A percentile compares a stretch with the other conserved stretches of the same genome.
phyloP scores from a whole-genome alignment of 23 tunicate genomes.

The Halocynthia roretzi region DNA sequence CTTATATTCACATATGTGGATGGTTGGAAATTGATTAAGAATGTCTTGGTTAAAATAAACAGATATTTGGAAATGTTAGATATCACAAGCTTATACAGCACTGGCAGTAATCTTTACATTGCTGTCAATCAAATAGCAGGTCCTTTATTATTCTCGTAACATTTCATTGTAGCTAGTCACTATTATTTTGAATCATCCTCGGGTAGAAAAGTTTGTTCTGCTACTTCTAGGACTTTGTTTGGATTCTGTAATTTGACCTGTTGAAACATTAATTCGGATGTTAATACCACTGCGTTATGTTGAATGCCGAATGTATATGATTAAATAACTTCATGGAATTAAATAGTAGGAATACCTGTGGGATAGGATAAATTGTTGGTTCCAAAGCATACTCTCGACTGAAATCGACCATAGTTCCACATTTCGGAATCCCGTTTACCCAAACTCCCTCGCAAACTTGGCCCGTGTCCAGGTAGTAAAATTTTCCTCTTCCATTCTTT shows the following conservation, averaged over 20 bases:
- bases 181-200: not conserved
- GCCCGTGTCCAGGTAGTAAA: slow-evolving; percentile 73
- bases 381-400: slow-evolving; percentile 62
- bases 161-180: no score
- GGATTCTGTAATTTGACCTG: slow-evolving; percentile 12
- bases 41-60: no score
- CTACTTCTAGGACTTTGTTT: slow-evolving; percentile 5
- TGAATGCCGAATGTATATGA: no score
- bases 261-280: not conserved
- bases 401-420: slow-evolving; percentile 84
- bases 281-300: no score
- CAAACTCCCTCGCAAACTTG: slow-evolving; percentile 90
- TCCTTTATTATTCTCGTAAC: no score
- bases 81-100: no score
- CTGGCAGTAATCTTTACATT: no score
- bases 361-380: slow-evolving; percentile 83
- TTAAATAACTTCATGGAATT: no score
- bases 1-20: no score
- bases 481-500: slow-evolving; percentile 80
- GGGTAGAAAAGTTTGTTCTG: slow-evolving; percentile 13
- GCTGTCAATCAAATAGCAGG: no score
- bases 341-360: slow-evolving; percentile 24
- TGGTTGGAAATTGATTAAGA: no score
- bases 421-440: slow-evolving; percentile 81
- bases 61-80: no score